Percentiles rank a stretch among this genome's conserved stretches.
These are phyloP conservation scores for Brienomyrus brachyistius DNA, from an alignment of 2,113 vertebrate species.

Conservation along the genomic window DNA sequence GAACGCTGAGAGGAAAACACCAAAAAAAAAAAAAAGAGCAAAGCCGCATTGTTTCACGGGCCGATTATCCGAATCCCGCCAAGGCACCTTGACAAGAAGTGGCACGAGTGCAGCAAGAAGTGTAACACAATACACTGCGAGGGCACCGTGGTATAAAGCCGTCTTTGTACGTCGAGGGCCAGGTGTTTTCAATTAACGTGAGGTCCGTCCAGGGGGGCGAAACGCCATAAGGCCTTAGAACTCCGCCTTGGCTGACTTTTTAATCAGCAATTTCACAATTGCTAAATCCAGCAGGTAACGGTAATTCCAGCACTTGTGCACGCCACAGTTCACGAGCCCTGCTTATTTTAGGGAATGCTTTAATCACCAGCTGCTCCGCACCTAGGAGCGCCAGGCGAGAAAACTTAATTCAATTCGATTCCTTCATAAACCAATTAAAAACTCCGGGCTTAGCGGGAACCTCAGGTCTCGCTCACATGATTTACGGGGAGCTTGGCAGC, in stretches of 20 bases:
- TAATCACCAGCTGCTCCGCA: neutral
- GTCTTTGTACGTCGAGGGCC: neutral
- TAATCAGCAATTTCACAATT: neutral
- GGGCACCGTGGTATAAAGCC: neutral
- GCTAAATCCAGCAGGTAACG: neutral
- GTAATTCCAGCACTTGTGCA: neutral
- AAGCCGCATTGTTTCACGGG: neutral
- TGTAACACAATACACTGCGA: neutral
- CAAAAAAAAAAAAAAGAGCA: neutral
- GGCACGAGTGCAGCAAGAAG: neutral
- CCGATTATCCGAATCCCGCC: neutral
- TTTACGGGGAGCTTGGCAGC: neutral
- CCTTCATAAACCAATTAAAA: neutral
- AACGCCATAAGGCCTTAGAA: neutral
- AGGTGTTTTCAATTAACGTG: slow-evolving; percentile 2
- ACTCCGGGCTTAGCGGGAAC: neutral
- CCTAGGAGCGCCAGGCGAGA: neutral
- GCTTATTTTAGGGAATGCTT: neutral
- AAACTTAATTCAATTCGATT: neutral
- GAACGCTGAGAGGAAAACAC: neutral
- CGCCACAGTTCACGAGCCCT: neutral
- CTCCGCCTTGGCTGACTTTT: neutral
- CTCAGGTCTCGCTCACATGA: neutral
- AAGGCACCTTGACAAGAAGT: neutral
- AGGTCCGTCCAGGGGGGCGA: neutral